Evolutionary conservation across 2,888 invertebrate species (phyloP).

Genomic region (Athetis lepigone): DNA sequence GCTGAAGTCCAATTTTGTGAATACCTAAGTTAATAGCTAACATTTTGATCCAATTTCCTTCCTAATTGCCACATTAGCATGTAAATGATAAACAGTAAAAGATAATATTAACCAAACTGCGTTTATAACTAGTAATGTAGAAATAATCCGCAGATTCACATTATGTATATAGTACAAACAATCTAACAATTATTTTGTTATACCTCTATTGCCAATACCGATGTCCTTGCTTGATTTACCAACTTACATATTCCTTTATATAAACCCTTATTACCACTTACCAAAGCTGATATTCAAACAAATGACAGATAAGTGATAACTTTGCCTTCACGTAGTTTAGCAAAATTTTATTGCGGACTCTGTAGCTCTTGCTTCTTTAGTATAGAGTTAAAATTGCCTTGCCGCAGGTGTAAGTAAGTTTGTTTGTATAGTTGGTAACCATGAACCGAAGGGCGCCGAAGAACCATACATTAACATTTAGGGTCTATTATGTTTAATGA

Average conservation of each 20-base stretch:
- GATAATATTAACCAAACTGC: constrained; percentile 41
- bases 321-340: constrained; percentile 42
- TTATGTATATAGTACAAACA: constrained; percentile 57
- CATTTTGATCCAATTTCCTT: constrained; percentile 1
- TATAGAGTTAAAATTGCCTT: constrained; percentile 37
- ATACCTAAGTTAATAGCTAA: neutral
- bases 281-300: constrained; percentile 31
- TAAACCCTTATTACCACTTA: neutral
- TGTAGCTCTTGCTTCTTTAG: neutral
- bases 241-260: constrained; percentile 3
- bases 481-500: constrained; percentile 64
- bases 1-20: neutral
- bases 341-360: constrained; percentile 28
- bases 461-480: constrained; percentile 66
- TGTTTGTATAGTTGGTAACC: constrained; percentile 56
- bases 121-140: constrained; percentile 38
- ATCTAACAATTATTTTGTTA: constrained; percentile 63
- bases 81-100: constrained; percentile 36
- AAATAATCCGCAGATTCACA: constrained; percentile 50
- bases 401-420: neutral
- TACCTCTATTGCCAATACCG: constrained; percentile 59
- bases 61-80: constrained; percentile 15
- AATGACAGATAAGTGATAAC: constrained; percentile 15
- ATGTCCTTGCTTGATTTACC: constrained; percentile 62
- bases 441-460: constrained; percentile 64